Evolutionary conservation across 2,888 invertebrate species (phyloP), one percentile per base, ranked within the genome.

Genomic region (Cataglyphis livida): DNA sequence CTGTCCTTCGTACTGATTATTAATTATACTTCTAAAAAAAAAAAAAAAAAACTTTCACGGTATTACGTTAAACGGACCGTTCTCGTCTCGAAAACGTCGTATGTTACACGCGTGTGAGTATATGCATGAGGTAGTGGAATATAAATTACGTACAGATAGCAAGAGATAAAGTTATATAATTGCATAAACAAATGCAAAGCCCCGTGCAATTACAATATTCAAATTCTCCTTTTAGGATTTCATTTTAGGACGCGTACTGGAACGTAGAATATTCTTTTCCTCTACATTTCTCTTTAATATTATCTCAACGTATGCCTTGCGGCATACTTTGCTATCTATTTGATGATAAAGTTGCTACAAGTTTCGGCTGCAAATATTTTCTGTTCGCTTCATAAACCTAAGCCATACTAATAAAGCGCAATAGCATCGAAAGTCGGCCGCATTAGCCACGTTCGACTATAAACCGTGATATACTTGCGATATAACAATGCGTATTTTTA

Each of bases 101-200:
- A n/a, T 54, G 7, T 12, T 38, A 9, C 57, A 57, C 25, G n/a
- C n/a, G 57, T 78, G 15, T 18, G 41, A 57, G 57, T 68, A 68
- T 1, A 68, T 41, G 76, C 57, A 57, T 68, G 57, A 68, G 76
- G 9, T 44, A 78, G 41, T 28, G 6, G 57, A 57, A 68, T 41
- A 70, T 68, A 59, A 78, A 35, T 70, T 70, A 78, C 32, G 44
- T 70, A 70, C 32, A 59, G 44, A 78, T 78, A 38, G 54, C 54
- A 66, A 51, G 38, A 68, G 38, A 68, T 57, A 59, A 59, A 66
- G 51, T 65, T 74, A n/a, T 15, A 64, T 51, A 65, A 75, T 65
- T 48, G 12, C 51, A 35, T 21, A 51, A 75, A 65, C 35, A 65
- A 75, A 64, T 12, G 61, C n/a, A 32, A 10, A 65, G 25, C 25